Conservation (phyloP, 2,113 vertebrate species). For the Leucosticte australis region DNA sequence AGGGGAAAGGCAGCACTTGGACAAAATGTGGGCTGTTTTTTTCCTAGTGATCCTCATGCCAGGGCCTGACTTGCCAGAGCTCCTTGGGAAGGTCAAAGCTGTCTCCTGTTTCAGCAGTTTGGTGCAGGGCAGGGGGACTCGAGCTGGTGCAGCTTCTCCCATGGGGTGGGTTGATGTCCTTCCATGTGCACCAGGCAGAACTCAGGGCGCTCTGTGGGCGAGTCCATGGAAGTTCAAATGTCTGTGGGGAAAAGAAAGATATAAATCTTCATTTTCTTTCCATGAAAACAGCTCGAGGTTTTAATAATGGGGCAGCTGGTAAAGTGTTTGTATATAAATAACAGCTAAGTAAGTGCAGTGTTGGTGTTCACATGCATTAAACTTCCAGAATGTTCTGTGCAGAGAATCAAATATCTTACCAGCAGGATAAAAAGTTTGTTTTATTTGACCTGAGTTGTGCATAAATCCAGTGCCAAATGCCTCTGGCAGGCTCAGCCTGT, state of each 20-base stretch:
- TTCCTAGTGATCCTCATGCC: not conserved
- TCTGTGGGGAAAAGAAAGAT: not conserved
- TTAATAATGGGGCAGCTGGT: not conserved
- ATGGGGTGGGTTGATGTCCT: not conserved
- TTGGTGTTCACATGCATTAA: not conserved
- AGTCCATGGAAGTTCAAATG: not conserved
- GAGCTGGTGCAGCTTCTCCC: not conserved
- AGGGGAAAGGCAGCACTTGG: not conserved
- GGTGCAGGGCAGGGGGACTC: accelerated
- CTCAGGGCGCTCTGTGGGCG: not conserved
- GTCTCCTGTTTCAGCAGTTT: not conserved
- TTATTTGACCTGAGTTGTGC: not conserved
- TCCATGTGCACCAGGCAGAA: accelerated
- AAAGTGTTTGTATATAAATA: not conserved
- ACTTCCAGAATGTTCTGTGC: not conserved
- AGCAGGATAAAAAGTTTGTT: not conserved
- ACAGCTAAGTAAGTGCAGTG: not conserved
- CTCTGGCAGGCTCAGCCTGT: not conserved
- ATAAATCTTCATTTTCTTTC: not conserved
- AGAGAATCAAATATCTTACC: not conserved
- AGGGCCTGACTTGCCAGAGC: not conserved
- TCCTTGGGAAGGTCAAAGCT: not conserved
- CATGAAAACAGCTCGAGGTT: not conserved
- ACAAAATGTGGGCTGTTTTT: not conserved
- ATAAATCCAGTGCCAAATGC: not conserved